These are phyloP conservation scores for Mandrillus leucophaeus DNA, from an alignment of 2,113 vertebrate species.

Conservation along the genomic window DNA sequence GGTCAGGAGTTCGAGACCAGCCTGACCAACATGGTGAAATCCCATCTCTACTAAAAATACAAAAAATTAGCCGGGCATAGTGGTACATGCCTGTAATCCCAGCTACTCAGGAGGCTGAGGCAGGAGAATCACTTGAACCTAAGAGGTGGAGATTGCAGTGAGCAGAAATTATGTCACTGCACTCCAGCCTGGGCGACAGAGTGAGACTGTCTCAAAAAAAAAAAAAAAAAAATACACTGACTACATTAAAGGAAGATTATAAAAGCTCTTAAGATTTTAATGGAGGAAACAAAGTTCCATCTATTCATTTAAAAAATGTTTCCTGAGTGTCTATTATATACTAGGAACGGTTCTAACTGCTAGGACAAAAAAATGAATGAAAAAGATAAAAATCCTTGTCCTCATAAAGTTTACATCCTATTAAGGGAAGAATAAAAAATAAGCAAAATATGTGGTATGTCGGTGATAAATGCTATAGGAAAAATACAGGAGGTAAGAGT, in stretches of 20 bases:
- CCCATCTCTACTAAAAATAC: too few relatives aligned
- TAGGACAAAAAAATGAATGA: neutral
- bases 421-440: neutral
- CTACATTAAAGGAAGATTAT: neutral
- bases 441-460: neutral
- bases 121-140: too few relatives aligned
- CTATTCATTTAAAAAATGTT: neutral
- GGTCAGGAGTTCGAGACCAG: too few relatives aligned
- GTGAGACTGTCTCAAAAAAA: too few relatives aligned
- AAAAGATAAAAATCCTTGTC: neutral
- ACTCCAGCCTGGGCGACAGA: too few relatives aligned
- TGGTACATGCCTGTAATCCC: too few relatives aligned
- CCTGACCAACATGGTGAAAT: too few relatives aligned
- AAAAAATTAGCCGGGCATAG: too few relatives aligned
- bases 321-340: neutral
- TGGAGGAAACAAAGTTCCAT: neutral
- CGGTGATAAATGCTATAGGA: neutral
- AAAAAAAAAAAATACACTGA: neutral
- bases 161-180: too few relatives aligned
- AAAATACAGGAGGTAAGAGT: neutral
- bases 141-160: too few relatives aligned
- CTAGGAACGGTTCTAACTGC: neutral
- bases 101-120: too few relatives aligned
- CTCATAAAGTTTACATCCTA: neutral
- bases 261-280: conserved; percentile 16